Conservation (phyloP, 2,888 invertebrate genomes). For the Drosophila kambysellisi region DNA sequence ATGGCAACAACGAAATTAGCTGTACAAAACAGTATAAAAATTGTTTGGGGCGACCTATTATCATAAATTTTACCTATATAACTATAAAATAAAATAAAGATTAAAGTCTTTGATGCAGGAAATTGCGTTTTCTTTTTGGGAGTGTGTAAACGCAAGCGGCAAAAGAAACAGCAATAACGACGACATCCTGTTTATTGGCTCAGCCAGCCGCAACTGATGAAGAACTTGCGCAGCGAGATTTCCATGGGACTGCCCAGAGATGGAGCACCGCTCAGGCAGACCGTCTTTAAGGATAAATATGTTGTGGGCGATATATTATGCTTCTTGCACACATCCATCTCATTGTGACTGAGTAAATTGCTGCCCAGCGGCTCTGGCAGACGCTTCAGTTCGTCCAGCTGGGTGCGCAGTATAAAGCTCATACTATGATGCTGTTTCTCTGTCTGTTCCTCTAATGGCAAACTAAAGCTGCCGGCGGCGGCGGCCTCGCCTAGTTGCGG, state of each 20-base stretch:
- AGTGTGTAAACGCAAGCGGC: slow-evolving; percentile 12
- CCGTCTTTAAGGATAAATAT: slow-evolving; percentile 95
- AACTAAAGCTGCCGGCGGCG: slow-evolving; percentile 51
- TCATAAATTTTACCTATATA: slow-evolving; percentile 55
- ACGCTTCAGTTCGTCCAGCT: slow-evolving; percentile 82
- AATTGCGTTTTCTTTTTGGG: slow-evolving; percentile 20
- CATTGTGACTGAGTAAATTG: slow-evolving; percentile 89
- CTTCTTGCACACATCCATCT: slow-evolving; percentile 90
- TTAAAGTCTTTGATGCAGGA: slow-evolving; percentile 63
- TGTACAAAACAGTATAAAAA: slow-evolving; percentile 37
- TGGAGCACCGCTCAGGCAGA: slow-evolving; percentile 88
- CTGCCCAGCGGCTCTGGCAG: slow-evolving; percentile 83
- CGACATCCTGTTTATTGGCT: slow-evolving; percentile 75
- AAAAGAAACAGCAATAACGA: slow-evolving; percentile 3
- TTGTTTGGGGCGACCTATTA: slow-evolving; percentile 44
- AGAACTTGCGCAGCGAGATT: slow-evolving; percentile 86
- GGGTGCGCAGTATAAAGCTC: slow-evolving; percentile 87
- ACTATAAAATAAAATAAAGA: slow-evolving; percentile 47
- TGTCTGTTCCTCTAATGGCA: slow-evolving; percentile 46
- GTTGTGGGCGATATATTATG: slow-evolving; percentile 94
- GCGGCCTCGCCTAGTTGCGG: slow-evolving; percentile 66
- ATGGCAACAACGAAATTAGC: slow-evolving; percentile 46
- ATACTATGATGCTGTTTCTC: slow-evolving; percentile 75
- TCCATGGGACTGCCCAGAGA: slow-evolving; percentile 79
- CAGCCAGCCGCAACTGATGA: slow-evolving; percentile 85